Conservation (phyloP, 2,113 vertebrate species). For the Synodontis membranacea region DNA sequence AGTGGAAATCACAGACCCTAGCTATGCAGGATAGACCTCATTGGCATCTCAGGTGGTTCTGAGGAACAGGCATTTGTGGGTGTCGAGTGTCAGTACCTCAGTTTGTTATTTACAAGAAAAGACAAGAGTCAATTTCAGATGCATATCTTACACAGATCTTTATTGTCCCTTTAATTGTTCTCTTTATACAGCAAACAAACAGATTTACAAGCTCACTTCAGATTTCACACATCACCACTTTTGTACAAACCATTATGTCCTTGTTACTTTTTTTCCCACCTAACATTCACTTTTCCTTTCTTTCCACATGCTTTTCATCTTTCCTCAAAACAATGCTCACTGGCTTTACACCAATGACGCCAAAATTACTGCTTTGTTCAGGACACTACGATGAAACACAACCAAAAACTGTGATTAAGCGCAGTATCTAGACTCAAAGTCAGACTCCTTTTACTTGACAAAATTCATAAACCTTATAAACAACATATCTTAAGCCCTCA, state of each 20-base stretch:
- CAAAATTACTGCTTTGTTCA: constrained; percentile 40
- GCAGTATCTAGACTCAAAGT: constrained; percentile 32
- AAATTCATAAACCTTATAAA: constrained; percentile 34
- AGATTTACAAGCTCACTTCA: constrained; percentile 61
- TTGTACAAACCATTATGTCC: constrained; percentile 32
- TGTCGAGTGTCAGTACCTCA: background rate
- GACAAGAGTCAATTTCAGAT: constrained; percentile 54
- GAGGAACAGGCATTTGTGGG: background rate
- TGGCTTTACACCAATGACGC: constrained; percentile 51
- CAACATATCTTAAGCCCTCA: constrained; percentile 55
- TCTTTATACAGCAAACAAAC: constrained; percentile 62
- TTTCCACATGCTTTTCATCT: constrained; percentile 60
- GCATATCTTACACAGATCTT: constrained; percentile 76
- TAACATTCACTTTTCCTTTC: constrained; percentile 39
- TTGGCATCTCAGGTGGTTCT: background rate
- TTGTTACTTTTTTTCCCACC: constrained; percentile 51
- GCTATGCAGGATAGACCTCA: background rate
- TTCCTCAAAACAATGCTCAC: constrained; percentile 32
- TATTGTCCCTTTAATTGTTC: constrained; percentile 67
- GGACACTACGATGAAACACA: constrained; percentile 39
- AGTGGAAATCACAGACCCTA: background rate
- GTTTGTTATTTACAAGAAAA: background rate
- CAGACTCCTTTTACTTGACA: constrained; percentile 42
- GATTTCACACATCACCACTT: constrained; percentile 39
- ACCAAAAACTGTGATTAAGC: constrained; percentile 8